Conservation (phyloP, 2,888 invertebrate species). For the Encarsia formosa region DNA sequence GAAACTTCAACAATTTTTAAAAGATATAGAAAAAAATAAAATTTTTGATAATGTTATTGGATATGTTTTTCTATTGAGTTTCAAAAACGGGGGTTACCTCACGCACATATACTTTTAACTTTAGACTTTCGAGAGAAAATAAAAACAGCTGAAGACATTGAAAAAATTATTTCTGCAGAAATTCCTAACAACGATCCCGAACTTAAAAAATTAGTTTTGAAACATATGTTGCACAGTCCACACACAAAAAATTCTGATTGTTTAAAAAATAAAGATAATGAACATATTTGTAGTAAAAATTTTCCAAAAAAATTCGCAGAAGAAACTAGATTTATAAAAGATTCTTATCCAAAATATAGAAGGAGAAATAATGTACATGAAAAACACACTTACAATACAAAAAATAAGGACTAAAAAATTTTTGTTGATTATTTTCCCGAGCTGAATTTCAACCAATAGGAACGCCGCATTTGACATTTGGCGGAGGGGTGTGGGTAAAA, state of each 20-base stretch:
- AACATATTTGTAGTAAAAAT: not conserved
- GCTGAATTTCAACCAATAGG: too few species aligned
- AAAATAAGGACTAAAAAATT: too few species aligned
- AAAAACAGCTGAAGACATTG: not conserved
- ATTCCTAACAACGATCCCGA: slow-evolving; percentile 7
- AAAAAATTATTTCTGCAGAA: not conserved
- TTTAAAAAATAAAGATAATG: not conserved
- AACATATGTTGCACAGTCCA: slow-evolving; percentile 3
- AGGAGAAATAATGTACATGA: slow-evolving; percentile 1
- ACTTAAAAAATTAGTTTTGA: slow-evolving; percentile 5
- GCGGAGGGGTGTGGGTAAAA: too few species aligned
- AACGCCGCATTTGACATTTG: too few species aligned
- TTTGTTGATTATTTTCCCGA: too few species aligned
- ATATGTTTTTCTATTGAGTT: slow-evolving; percentile 1
- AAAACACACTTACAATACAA: too few species aligned
- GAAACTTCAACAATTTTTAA: not conserved
- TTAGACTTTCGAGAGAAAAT: not conserved
- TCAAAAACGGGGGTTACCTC: slow-evolving; percentile 7
- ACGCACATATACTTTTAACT: not conserved
- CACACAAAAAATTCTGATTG: not conserved
- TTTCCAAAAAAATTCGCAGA: not conserved
- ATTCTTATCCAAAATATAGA: not conserved
- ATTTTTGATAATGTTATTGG: slow-evolving; percentile 1
- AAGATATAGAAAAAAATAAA: not conserved
- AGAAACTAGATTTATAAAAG: not conserved